Conservation (phyloP, 2,113 vertebrate genomes). For the Grammomys surdaster region DNA sequence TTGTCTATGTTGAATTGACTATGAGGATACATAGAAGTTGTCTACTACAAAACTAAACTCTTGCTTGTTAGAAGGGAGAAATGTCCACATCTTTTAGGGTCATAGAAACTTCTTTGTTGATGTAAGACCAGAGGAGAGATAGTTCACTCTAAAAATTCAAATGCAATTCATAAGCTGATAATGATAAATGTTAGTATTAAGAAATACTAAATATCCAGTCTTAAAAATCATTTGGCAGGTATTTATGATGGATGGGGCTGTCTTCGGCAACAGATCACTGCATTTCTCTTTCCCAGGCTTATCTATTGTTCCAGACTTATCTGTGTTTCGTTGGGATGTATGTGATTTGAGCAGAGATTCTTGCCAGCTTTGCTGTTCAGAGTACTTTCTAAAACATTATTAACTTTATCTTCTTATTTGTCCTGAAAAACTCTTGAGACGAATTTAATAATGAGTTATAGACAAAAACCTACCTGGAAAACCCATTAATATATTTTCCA, state of each 20-base stretch:
- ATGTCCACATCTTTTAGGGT: background rate
- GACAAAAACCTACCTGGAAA: background rate
- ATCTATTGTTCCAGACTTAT: background rate
- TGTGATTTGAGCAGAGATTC: background rate
- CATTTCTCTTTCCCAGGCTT: background rate
- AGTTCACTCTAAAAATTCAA: background rate
- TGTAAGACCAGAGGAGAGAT: background rate
- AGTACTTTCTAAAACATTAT: background rate
- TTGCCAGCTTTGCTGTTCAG: background rate
- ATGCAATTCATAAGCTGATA: constrained; percentile 11
- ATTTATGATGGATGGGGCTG: background rate
- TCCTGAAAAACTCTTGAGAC: background rate
- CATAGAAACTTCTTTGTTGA: background rate
- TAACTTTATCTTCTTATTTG: background rate
- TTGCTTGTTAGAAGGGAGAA: background rate
- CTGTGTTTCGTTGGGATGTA: background rate
- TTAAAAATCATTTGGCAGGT: background rate
- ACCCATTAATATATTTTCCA: background rate
- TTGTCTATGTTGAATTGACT: background rate
- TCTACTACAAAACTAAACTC: background rate
- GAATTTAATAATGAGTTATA: background rate
- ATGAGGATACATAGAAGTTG: background rate
- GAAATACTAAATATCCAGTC: background rate
- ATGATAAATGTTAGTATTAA: background rate
- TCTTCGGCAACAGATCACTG: background rate